These are phyloP conservation scores for Beris morrisii DNA, from an alignment of 2,888 invertebrate genomes.

Conservation along the genomic window DNA sequence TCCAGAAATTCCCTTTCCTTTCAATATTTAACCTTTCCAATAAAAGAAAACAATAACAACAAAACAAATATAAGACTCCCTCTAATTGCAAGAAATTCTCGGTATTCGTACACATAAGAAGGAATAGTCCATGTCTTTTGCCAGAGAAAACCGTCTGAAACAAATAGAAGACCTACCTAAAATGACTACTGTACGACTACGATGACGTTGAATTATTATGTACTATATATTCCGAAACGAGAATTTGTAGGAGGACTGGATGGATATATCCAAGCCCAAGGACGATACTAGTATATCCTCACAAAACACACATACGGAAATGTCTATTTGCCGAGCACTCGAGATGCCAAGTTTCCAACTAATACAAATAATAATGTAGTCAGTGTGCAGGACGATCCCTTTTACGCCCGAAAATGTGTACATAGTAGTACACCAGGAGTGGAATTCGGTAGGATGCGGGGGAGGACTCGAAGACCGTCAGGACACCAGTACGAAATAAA, in stretches of 20 bases:
- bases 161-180: neutral
- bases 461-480: slow-evolving; percentile 13
- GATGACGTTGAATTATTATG: slow-evolving; percentile 13
- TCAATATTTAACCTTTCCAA: slow-evolving; percentile 12
- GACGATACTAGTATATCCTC: slow-evolving; percentile 25
- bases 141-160: neutral
- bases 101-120: neutral
- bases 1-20: neutral
- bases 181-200: neutral
- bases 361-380: slow-evolving; percentile 51
- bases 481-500: slow-evolving; percentile 10
- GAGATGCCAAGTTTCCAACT: slow-evolving; percentile 52
- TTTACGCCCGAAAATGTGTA: slow-evolving; percentile 11
- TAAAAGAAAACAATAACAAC: slow-evolving; percentile 14
- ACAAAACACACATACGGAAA: slow-evolving; percentile 43
- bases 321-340: slow-evolving; percentile 53
- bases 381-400: slow-evolving; percentile 24
- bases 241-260: slow-evolving; percentile 14
- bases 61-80: slow-evolving; percentile 7
- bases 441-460: slow-evolving; percentile 3
- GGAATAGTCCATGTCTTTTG: neutral
- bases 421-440: neutral
- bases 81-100: slow-evolving; percentile 23
- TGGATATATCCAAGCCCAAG: slow-evolving; percentile 13
- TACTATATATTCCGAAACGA: neutral